phyloP scores from a whole-genome alignment of 1,140 invertebrate species.

The Eumeta japonica region DNA sequence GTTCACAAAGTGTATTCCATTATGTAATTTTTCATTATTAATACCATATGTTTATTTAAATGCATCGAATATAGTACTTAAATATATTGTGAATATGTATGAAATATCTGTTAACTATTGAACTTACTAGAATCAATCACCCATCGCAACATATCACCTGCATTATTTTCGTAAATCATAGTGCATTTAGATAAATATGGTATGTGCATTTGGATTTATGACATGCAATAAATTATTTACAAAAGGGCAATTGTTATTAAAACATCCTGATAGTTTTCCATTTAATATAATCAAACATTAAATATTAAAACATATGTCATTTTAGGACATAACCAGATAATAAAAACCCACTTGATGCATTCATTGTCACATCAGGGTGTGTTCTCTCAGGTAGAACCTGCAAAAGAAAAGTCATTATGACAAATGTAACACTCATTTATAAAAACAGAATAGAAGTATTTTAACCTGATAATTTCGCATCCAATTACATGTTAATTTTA shows the following conservation, averaged over 20 bases:
- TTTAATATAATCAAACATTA: constrained; percentile 8
- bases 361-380: constrained; percentile 53
- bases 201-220: constrained; percentile 23
- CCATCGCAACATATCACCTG: constrained; percentile 14
- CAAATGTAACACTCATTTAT: background rate
- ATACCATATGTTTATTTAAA: no score
- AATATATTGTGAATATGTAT: background rate
- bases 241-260: constrained; percentile 7
- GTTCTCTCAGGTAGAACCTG: constrained; percentile 52
- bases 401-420: constrained; percentile 25
- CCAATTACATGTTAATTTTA: constrained; percentile 84
- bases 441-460: background rate
- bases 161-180: constrained; percentile 23
- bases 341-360: constrained; percentile 48
- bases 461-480: constrained; percentile 83
- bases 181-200: constrained; percentile 30
- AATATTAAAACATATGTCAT: constrained; percentile 14
- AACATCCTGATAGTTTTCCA: constrained; percentile 3
- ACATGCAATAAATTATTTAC: constrained; percentile 33
- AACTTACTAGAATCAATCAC: background rate
- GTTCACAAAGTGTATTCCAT: no score
- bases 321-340: constrained; percentile 49
- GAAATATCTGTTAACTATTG: background rate
- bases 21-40: no score
- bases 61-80: background rate